Conservation (phyloP, 1,140 invertebrate species). For the Elysia chlorotica region DNA sequence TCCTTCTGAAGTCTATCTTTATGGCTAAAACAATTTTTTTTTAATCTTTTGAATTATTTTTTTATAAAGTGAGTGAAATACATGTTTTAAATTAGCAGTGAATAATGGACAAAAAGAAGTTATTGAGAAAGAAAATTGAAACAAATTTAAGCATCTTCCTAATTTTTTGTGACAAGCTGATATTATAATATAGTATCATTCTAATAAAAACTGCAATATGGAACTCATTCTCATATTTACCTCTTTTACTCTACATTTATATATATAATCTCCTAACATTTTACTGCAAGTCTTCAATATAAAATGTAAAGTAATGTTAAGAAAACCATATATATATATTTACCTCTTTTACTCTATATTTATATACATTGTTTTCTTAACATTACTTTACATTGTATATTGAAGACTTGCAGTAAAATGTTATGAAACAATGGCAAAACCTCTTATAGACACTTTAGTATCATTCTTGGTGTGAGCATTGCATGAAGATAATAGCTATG, state of each 20-base stretch:
- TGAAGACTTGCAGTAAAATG: no score
- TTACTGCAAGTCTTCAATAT: no score
- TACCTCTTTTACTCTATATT: not conserved
- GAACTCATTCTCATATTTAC: not conserved
- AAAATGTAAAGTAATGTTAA: not conserved
- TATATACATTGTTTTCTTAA: conserved; percentile 29
- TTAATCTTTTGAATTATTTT: no score
- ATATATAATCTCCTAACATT: not conserved
- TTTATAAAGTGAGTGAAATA: no score
- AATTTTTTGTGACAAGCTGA: not conserved
- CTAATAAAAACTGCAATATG: not conserved
- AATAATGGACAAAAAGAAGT: no score
- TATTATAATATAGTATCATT: not conserved
- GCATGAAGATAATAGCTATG: no score
- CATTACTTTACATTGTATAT: not conserved
- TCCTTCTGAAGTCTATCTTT: no score
- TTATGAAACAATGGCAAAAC: not conserved
- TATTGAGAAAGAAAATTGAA: not conserved
- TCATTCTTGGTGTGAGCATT: no score
- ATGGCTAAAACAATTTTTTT: no score
- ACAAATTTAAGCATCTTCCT: not conserved
- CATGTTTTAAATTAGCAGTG: no score
- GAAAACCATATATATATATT: not conserved
- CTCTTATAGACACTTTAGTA: no score
- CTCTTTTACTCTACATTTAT: not conserved